These are phyloP conservation scores for Orthosia cruda DNA, from an alignment of 2,888 invertebrate genomes.

Conservation along the genomic window DNA sequence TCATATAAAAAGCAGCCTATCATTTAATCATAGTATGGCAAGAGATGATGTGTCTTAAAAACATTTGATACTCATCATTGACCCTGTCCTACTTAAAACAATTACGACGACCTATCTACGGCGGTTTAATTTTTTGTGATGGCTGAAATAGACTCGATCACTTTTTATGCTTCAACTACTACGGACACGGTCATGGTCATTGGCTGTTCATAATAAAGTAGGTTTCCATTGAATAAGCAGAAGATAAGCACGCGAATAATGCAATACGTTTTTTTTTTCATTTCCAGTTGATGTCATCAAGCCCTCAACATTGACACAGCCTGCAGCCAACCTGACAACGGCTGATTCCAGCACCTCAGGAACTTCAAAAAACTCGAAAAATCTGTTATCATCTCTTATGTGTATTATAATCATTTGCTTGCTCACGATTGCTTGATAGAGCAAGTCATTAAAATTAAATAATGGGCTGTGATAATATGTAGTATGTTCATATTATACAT, in stretches of 20 bases:
- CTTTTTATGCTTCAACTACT: slow-evolving; percentile 25
- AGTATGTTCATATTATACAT: slow-evolving; percentile 75
- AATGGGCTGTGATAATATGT: slow-evolving; percentile 88
- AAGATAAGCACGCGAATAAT: slow-evolving; percentile 28
- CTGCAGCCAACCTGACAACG: slow-evolving; percentile 82
- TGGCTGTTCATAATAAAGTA: slow-evolving; percentile 31
- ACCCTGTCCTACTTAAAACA: slow-evolving; percentile 7
- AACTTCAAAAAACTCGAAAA: slow-evolving; percentile 60
- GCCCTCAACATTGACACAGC: slow-evolving; percentile 81
- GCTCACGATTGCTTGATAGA: slow-evolving; percentile 81
- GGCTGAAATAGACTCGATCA: slow-evolving; percentile 14
- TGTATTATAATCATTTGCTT: slow-evolving; percentile 74
- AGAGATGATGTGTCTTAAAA: background rate
- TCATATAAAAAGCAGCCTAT: no score
- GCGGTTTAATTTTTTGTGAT: slow-evolving; percentile 17
- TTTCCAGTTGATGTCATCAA: slow-evolving; percentile 87
- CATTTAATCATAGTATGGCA: background rate
- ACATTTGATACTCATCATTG: slow-evolving; percentile 14
- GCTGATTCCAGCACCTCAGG: slow-evolving; percentile 81
- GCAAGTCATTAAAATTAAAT: slow-evolving; percentile 75
- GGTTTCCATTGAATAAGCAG: background rate
- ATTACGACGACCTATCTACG: background rate
- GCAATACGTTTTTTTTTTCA: slow-evolving; percentile 32
- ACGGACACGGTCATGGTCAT: slow-evolving; percentile 30
- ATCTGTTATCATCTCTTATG: slow-evolving; percentile 66